These are phyloP conservation scores for Monochamus saltuarius DNA, from an alignment of 1,140 invertebrate species.

Conservation along the genomic window DNA sequence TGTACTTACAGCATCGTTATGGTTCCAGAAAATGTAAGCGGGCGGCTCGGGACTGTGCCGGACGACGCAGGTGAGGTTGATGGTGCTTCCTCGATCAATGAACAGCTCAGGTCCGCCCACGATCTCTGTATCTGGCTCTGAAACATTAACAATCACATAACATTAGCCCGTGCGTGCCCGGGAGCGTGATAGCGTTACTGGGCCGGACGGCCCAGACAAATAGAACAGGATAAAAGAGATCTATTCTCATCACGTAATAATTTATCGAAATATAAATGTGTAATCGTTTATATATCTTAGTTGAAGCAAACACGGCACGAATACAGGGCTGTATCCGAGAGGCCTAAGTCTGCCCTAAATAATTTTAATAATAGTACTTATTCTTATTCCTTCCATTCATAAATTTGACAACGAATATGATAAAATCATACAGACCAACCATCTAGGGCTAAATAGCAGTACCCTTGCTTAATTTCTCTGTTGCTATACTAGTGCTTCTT, in stretches of 20 bases:
- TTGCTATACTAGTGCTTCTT: too few relatives aligned
- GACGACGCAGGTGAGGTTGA: constrained; percentile 90
- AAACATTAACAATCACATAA: constrained; percentile 47
- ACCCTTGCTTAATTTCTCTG: too few relatives aligned
- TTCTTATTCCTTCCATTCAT: not conserved
- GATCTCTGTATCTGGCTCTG: constrained; percentile 88
- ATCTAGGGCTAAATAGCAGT: too few relatives aligned
- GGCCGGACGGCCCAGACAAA: too few relatives aligned
- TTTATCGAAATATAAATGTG: too few relatives aligned
- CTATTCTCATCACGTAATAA: too few relatives aligned
- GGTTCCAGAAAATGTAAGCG: constrained; percentile 91
- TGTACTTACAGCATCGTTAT: constrained; percentile 78
- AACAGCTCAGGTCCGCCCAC: constrained; percentile 86
- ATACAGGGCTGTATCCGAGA: too few relatives aligned
- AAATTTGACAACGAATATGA: not conserved
- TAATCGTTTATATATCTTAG: too few relatives aligned
- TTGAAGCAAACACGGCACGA: too few relatives aligned
- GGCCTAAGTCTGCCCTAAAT: not conserved
- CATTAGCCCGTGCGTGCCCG: constrained; percentile 3
- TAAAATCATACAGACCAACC: too few relatives aligned
- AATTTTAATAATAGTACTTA: not conserved
- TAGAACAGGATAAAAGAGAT: too few relatives aligned
- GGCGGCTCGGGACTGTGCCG: constrained; percentile 87
- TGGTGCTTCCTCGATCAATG: constrained; percentile 88
- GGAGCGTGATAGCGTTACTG: too few relatives aligned